Evolutionary conservation across 64 coral and sea anemone species (phyloP).

Genomic region (Astreopora myriophthalma): DNA sequence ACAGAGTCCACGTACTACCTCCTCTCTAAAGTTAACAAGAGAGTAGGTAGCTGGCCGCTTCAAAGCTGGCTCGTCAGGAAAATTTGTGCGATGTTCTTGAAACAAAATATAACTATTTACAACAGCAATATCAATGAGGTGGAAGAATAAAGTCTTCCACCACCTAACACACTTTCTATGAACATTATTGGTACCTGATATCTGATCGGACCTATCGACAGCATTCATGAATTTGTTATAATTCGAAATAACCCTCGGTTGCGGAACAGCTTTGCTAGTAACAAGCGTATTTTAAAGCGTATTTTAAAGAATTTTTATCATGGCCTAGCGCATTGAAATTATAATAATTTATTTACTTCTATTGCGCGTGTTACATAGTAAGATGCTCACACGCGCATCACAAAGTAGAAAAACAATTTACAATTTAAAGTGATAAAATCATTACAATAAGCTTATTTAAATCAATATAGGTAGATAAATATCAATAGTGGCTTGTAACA

Average conservation of each 20-base stretch:
- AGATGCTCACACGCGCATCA: too few relatives aligned
- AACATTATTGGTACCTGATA: constrained; percentile 28
- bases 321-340: too few relatives aligned
- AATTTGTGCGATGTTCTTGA: neutral
- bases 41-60: constrained; percentile 19
- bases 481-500: too few relatives aligned
- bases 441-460: too few relatives aligned
- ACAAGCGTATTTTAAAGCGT: too few relatives aligned
- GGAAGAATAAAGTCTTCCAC: constrained; percentile 41
- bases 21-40: constrained; percentile 58
- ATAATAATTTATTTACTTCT: too few relatives aligned
- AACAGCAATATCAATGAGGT: constrained; percentile 34
- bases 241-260: neutral
- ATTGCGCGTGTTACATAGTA: too few relatives aligned
- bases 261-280: neutral
- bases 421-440: too few relatives aligned
- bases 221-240: constrained; percentile 31
- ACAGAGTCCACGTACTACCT: constrained; percentile 57
- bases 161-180: constrained; percentile 4
- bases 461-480: too few relatives aligned
- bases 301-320: too few relatives aligned
- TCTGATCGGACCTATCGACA: constrained; percentile 40
- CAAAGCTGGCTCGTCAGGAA: neutral
- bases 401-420: too few relatives aligned
- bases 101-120: constrained; percentile 58